These are phyloP conservation scores for Acronicta psi DNA, from an alignment of 2,888 invertebrate genomes.

Conservation along the genomic window DNA sequence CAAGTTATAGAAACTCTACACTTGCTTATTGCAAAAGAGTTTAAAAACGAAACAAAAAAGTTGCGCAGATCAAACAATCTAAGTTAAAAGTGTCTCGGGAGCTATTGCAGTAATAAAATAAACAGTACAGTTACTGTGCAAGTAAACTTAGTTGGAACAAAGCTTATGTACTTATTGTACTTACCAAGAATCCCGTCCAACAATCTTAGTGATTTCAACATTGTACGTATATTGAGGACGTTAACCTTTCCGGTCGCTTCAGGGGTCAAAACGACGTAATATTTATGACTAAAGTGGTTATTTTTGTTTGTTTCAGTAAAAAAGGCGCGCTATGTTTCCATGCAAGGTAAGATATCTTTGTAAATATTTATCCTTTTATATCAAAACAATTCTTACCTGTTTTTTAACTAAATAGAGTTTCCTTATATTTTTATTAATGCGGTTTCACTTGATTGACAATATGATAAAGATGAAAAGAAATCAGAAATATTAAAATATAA, in stretches of 20 bases:
- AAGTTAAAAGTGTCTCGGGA: slow-evolving; percentile 6
- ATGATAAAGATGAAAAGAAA: no score
- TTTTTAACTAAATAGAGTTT: no score
- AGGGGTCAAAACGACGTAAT: slow-evolving; percentile 17
- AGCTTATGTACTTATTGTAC: slow-evolving; percentile 10
- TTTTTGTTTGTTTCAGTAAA: slow-evolving; percentile 93
- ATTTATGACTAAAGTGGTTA: slow-evolving; percentile 24
- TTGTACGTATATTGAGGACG: slow-evolving; percentile 10
- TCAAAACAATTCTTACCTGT: background rate
- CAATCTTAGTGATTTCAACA: slow-evolving; percentile 9
- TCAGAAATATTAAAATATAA: no score
- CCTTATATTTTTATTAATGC: no score
- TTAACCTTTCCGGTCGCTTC: slow-evolving; percentile 23
- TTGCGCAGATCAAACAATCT: background rate
- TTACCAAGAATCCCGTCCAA: slow-evolving; percentile 16
- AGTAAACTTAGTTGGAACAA: slow-evolving; percentile 13
- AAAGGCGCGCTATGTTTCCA: slow-evolving; percentile 95
- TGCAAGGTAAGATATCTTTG: slow-evolving; percentile 91
- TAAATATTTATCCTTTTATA: background rate
- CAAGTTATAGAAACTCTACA: no score
- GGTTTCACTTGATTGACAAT: no score
- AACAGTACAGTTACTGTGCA: slow-evolving; percentile 26
- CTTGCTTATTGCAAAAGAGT: background rate
- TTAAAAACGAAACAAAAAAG: background rate
- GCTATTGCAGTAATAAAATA: slow-evolving; percentile 18